A percentile compares a stretch with the other conserved stretches of the same genome.
These are phyloP conservation scores for Cosmia trapezina DNA, from an alignment of 2,888 invertebrate genomes.

Conservation along the genomic window DNA sequence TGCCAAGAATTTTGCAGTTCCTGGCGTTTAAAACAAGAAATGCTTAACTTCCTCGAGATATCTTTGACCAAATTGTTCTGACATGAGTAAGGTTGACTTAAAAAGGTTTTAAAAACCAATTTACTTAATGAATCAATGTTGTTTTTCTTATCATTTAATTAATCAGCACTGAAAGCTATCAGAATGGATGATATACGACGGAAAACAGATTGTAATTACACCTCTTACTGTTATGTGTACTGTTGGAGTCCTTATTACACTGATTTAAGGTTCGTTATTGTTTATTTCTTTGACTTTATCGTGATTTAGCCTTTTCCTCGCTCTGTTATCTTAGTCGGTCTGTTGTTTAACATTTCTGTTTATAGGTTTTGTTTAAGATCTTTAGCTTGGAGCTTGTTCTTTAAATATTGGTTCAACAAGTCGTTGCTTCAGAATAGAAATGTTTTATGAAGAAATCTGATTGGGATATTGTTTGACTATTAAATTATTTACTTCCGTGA, in stretches of 20 bases:
- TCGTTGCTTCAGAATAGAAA: slow-evolving; percentile 52
- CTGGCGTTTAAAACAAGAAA: slow-evolving; percentile 2
- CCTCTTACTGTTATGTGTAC: slow-evolving; percentile 52
- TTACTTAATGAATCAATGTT: slow-evolving; percentile 78
- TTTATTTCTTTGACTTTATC: slow-evolving; percentile 63
- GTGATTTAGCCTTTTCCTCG: slow-evolving; percentile 75
- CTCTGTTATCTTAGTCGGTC: slow-evolving; percentile 69
- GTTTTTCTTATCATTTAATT: slow-evolving; percentile 81
- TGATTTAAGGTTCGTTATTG: slow-evolving; percentile 40
- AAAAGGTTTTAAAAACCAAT: slow-evolving; percentile 69
- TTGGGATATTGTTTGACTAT: slow-evolving; percentile 55
- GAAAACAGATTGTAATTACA: slow-evolving; percentile 79
- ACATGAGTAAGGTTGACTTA: slow-evolving; percentile 69
- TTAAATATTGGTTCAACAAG: slow-evolving; percentile 63
- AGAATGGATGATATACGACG: slow-evolving; percentile 73
- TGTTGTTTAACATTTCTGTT: slow-evolving; percentile 75
- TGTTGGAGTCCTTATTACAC: slow-evolving; percentile 24
- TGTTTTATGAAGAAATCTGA: slow-evolving; percentile 62
- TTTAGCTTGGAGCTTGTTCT: slow-evolving; percentile 68
- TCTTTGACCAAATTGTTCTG: slow-evolving; percentile 35
- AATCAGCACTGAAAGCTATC: slow-evolving; percentile 80
- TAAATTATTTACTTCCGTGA: slow-evolving; percentile 57
- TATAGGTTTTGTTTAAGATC: slow-evolving; percentile 76
- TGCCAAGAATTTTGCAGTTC: slow-evolving; percentile 5
- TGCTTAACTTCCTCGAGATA: slow-evolving; percentile 30